Base-by-base conservation (phyloP, 2,113 vertebrate species). In the Erpornis zantholeuca region DNA sequence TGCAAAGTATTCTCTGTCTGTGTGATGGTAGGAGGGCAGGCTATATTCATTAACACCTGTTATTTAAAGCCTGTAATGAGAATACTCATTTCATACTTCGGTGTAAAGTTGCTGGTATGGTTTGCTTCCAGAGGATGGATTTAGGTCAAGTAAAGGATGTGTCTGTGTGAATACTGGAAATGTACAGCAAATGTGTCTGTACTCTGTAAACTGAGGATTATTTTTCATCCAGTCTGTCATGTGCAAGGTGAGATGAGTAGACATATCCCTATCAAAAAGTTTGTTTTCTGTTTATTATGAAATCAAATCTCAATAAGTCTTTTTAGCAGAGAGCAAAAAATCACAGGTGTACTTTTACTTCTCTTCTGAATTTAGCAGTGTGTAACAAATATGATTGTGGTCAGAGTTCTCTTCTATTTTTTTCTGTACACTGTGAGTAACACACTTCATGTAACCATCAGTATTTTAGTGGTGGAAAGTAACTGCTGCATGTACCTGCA, bases 371-470 rank as follows among this genome's bases (percentile, higher is more conserved):
- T 56, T 60, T 38, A 64, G n/a, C 6, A 28, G 8, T 5, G 14
- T 65, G 86, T 52, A 47, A 31, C 16, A 56, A 47, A 20, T 17
- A 5, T 2, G 7, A 2, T 1, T 53, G 25, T 17, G n/a, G 5
- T 44, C 36, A n/a, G 42, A 44, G 31, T 44, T 78, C 6, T 12
- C 12, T 42, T 66, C 27, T 18, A 0, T 11, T 29, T 14, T n/a
- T 72, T 85, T 12, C 33, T 8, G 0, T 15, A 1, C 21, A 4
- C 33, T 54, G 20, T 38, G 45, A 28, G n/a, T 45, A 75, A 28
- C 3, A 23, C 7, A 8, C 20, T 53, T 86, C 27, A n/a, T 0
- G 0, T 22, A 63, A 33, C 13, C 31, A 36, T 40, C 60, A 40
- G 15, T 57, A 28, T 56, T 84, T 70, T 17, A 36, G 38, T 22